These are phyloP conservation scores for Rhogogaster chlorosoma DNA, from an alignment of 2,888 invertebrate species.

Conservation along the genomic window DNA sequence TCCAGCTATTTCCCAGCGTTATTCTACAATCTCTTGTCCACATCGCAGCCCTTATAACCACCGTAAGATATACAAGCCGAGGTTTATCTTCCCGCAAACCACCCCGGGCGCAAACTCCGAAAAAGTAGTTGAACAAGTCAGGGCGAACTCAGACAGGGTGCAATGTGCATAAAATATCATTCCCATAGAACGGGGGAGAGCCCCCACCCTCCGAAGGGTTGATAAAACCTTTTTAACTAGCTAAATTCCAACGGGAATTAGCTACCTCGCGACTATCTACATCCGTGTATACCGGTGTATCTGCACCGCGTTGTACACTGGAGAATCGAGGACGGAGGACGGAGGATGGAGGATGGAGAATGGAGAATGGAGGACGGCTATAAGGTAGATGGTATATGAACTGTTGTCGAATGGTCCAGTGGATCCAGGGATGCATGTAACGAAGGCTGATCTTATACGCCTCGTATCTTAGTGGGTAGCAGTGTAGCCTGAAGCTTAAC, in stretches of 20 bases:
- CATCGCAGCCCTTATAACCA: neutral
- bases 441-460: constrained; percentile 3
- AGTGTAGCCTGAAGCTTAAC: constrained; percentile 22
- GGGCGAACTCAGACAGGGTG: neutral
- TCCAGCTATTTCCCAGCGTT: neutral
- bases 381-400: neutral
- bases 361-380: neutral
- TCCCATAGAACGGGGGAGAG: neutral
- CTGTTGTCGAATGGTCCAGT: constrained; percentile 9
- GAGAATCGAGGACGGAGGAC: neutral
- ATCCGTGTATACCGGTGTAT: too few relatives aligned
- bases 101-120: neutral
- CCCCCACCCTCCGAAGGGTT: neutral
- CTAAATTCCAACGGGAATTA: neutral
- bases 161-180: neutral
- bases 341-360: neutral
- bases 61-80: neutral
- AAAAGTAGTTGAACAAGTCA: neutral
- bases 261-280: neutral
- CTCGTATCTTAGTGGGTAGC: neutral
- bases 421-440: constrained; percentile 4
- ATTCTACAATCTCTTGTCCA: neutral
- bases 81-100: neutral
- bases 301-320: neutral
- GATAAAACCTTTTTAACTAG: neutral